Base-by-base conservation (phyloP, 2,888 invertebrate species). In the Ophion slaviceki region DNA sequence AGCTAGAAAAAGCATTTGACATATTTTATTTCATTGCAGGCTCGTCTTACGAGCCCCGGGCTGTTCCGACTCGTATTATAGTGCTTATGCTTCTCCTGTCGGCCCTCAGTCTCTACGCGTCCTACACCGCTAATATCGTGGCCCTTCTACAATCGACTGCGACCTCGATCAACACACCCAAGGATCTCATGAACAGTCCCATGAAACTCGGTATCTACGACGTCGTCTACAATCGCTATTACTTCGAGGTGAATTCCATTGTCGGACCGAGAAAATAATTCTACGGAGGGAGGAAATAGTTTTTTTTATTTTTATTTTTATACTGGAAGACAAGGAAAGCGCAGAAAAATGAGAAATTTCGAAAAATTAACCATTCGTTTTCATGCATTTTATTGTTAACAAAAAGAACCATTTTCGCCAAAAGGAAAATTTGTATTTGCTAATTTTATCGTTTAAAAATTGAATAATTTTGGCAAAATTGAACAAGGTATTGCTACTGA, bases 101-200 rank as follows among this genome's bases (percentile, higher is more conserved):
- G 0, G 93, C 96, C 4, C 95, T 97, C 94, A 97, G 97, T 89
- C 94, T 97, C 0, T 97, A 97, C 91, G 96, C 96, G 0, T 96
- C 97, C 0, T 97, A 97, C 90, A 96, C 97, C 0, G 97, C 97
- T 0, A 97, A 97, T 89, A 97, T 97, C 70, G 97, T 97, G 0
- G 96, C 97, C 1, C 93, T 97, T 1, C 94, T 97, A 0, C 97
- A 97, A 91, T 96, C 97, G 0, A 96, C 97, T 40, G 96, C 97
- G 0, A 95, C 95, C 1, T 95, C 96, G 87, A 96, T 97, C 80
- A 95, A 95, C 88, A 96, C 96, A 0, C 91, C 96, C 11, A 94
- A 95, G 1, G 96, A 97, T 91, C 94, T 97, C 36, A 92, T 96
- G 3, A 94, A 96, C 85, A 97, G 97, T 0, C 95, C 96, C 17